Base-by-base conservation (phyloP, 2,797 vertebrate species). In the Trichosurus vulpecula region DNA sequence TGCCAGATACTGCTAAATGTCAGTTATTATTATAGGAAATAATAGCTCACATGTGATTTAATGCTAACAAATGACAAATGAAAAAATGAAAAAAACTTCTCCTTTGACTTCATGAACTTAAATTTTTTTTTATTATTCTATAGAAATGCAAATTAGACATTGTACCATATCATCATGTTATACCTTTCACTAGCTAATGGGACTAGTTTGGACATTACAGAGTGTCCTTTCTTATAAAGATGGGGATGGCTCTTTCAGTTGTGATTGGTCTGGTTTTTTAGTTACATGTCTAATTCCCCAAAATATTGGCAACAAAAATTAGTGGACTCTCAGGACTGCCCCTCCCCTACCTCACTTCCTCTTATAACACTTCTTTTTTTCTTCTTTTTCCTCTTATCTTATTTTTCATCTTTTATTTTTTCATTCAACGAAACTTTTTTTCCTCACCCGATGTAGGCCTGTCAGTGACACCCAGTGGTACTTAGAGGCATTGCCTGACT, bases 91-190 rank as follows among this genome's bases (percentile, higher is more conserved):
- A 56, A 56, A 8, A 27, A 27, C 91, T 54, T 14, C 54, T 95
- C 51, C 81, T 91, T 94, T 51, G 91, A 41, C 56, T 90, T 96
- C 53, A 66, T 52, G 16, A 12, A 25, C 30, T n/a, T 29, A 95
- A 53, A 91, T 74, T 95, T 56, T 95, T 56, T 6, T 94, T 94
- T 29, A 89, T 41, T 96, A 41, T 94, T 89, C 92, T 89, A 2
- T 29, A 92, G 87, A 91, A 56, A 16, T 55, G 30, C 41, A 61
- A 14, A 51, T 94, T 53, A 66, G 47, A 35, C 41, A 6, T 92
- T 90, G 52, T 51, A 52, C 14, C 54, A 35, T 91, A 92, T 95
- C 25, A 19, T 81, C 13, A 29, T 57, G 27, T 52, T 52, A 57
- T 56, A 93, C 56, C 74, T 56, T 90, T 66, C 22, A 51, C 25